Evolutionary conservation across 2,888 invertebrate genomes (phyloP), one percentile per base, ranked within the genome.

Genomic region (Pelosia muscerda): DNA sequence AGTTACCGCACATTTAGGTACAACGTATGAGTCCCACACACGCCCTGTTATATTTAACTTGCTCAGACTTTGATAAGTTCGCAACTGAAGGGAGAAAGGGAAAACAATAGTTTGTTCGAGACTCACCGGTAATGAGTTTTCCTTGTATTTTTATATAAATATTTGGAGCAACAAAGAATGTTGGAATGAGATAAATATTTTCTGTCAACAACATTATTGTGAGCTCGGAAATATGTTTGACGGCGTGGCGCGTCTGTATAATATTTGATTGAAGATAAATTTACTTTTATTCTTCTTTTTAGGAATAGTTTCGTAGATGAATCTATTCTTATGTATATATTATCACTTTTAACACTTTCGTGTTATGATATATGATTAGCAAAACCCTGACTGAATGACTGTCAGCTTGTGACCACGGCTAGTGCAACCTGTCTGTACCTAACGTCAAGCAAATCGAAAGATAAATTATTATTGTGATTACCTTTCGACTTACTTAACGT

Each of bases 61-160:
- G 56, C 23, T 6, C 22, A 26, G 34, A 60, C 64, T 77, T 76
- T 72, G 68, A 77, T 77, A 77, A 79, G 72, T 72, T 76, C 9
- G 59, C 53, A 72, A 76, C 72, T 72, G 64, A 8, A 63, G 31
- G 31, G 38, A 72, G 61, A 66, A 34, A 65, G 38, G 68, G 61
- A 66, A 42, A 67, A 55, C 68, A 70, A 74, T 77, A 77, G 77
- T 79, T 77, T 65, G 66, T 65, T 56, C 9, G 62, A 56, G 56
- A 34, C 55, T 13, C 58, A 22, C 8, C n/a, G 63, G 60, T 68
- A 79, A 74, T 79, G 70, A 77, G 77, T 67, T 79, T 77, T 68
- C 53, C 69, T 70, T 70, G 66, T 74, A 67, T 70, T 72, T 74
- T 74, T 56, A 72, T 66, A 63, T 25, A 58, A 68, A 76, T 65